phyloP scores from a whole-genome alignment of 1,140 invertebrate species.

The Heliothis virescens region DNA sequence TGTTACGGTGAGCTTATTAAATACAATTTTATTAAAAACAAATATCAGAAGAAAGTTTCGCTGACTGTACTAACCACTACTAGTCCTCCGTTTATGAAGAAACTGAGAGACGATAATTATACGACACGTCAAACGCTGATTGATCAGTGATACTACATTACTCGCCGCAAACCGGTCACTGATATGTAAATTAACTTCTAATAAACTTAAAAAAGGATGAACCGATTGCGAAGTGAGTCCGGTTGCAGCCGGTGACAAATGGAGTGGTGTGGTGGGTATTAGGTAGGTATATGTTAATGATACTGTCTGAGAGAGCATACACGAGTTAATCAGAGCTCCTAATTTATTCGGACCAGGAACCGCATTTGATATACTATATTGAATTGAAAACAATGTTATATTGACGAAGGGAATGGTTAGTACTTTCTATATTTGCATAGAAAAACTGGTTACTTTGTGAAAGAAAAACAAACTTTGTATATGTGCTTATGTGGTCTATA shows the following conservation, averaged over 20 bases:
- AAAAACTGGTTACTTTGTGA: no score
- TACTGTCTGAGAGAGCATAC: slow-evolving; percentile 28
- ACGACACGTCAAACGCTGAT: slow-evolving; percentile 75
- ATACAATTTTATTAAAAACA: neutral
- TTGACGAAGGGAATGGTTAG: no score
- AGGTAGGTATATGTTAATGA: slow-evolving; percentile 47
- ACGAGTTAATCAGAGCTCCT: slow-evolving; percentile 74
- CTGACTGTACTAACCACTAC: slow-evolving; percentile 48
- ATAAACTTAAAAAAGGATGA: slow-evolving; percentile 62
- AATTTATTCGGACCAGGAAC: slow-evolving; percentile 65
- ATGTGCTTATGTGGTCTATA: no score
- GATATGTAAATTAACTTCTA: slow-evolving; percentile 62
- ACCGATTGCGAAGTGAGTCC: slow-evolving; percentile 36
- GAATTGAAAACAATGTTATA: no score
- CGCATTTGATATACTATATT: slow-evolving; percentile 75
- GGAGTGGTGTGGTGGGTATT: slow-evolving; percentile 43
- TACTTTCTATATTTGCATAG: no score
- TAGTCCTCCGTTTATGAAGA: slow-evolving; percentile 59
- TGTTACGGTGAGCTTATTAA: no score
- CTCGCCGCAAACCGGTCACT: slow-evolving; percentile 60
- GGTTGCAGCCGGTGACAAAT: slow-evolving; percentile 38
- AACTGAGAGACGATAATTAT: slow-evolving; percentile 73
- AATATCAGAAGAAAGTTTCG: neutral
- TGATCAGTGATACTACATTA: slow-evolving; percentile 72
- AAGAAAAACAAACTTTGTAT: no score